phyloP scores from a whole-genome alignment of 2,797 vertebrate species.

The Spea hammondii region DNA sequence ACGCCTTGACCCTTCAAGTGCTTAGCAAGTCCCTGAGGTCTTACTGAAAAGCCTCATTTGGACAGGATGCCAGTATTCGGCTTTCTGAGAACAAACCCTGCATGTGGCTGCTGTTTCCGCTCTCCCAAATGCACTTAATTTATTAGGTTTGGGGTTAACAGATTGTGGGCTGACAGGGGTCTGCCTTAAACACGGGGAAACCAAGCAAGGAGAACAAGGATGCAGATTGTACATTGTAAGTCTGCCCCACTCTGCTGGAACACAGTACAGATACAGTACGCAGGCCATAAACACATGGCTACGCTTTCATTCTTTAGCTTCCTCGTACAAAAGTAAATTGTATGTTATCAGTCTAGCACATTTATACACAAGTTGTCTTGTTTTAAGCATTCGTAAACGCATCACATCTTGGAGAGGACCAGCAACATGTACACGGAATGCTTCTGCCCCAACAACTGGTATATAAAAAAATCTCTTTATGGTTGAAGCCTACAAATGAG shows the following conservation, averaged over 20 bases:
- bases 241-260: no score
- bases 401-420: no score
- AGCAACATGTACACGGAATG: no score
- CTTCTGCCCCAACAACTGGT: no score
- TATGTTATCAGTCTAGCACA: neutral
- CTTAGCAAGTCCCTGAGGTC: conserved; percentile 30
- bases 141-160: conserved; percentile 26
- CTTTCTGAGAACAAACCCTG: conserved; percentile 11
- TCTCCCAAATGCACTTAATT: conserved; percentile 5
- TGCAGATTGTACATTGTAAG: no score
- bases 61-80: conserved; percentile 35
- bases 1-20: conserved; percentile 27
- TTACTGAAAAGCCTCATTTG: conserved; percentile 8
- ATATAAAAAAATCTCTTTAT: no score
- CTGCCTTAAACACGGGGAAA: conserved; percentile 3
- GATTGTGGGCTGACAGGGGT: conserved; percentile 2
- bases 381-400: no score
- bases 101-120: conserved; percentile 16
- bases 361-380: no score
- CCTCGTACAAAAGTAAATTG: neutral
- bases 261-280: no score
- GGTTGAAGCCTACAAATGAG: no score
- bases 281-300: no score
- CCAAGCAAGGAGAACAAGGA: neutral
- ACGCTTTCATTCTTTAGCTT: no score